Evolutionary conservation across 2,888 invertebrate species (phyloP).

Genomic region (Malacosoma neustria): DNA sequence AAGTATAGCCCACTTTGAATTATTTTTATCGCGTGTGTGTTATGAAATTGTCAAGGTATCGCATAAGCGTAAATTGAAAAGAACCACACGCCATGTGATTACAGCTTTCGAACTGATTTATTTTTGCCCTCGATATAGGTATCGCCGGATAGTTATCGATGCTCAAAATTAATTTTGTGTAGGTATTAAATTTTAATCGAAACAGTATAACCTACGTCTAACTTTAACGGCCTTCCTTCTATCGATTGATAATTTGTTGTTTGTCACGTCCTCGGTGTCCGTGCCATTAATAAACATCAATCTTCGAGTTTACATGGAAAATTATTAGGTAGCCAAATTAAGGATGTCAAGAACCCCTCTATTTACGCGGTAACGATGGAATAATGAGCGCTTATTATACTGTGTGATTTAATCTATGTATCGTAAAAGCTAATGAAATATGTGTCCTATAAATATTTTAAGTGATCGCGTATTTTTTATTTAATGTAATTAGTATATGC

Average conservation of each 20-base stretch:
- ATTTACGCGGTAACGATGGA: neutral
- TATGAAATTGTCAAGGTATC: too few species aligned
- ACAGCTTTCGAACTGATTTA: too few species aligned
- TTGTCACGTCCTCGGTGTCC: neutral
- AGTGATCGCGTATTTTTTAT: too few species aligned
- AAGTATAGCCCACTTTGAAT: too few species aligned
- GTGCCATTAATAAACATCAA: neutral
- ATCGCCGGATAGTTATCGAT: too few species aligned
- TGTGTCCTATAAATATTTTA: neutral
- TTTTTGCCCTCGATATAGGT: too few species aligned
- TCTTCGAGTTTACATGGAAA: neutral
- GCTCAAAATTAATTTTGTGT: too few species aligned
- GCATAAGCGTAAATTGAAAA: too few species aligned
- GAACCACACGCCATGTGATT: too few species aligned
- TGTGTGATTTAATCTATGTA: neutral
- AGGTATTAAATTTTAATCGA: too few species aligned
- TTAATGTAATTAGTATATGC: too few species aligned
- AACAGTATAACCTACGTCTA: neutral
- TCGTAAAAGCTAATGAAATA: neutral
- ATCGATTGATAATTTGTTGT: neutral
- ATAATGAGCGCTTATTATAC: neutral
- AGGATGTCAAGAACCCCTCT: neutral
- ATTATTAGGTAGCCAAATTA: neutral
- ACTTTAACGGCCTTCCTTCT: neutral
- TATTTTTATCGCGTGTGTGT: too few species aligned